These are phyloP conservation scores for Oryzaephilus surinamensis DNA, from an alignment of 1,140 invertebrate species.

Conservation along the genomic window DNA sequence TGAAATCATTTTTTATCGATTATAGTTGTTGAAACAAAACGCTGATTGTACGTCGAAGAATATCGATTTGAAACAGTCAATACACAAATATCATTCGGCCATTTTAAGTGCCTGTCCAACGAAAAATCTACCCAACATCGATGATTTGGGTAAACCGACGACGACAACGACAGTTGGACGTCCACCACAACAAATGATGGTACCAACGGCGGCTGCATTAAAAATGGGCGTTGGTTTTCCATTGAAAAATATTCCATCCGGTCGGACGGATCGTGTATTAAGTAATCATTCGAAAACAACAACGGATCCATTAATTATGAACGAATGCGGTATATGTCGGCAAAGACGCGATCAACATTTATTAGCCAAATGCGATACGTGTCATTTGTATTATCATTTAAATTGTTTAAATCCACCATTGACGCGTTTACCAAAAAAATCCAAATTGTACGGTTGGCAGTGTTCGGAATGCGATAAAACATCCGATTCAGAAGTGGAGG, in stretches of 20 bases:
- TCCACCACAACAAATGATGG: constrained; percentile 45
- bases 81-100: constrained; percentile 48
- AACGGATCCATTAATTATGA: constrained; percentile 33
- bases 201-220: constrained; percentile 65
- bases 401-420: constrained; percentile 87
- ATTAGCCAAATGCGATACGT: constrained; percentile 89
- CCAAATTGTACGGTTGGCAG: constrained; percentile 89
- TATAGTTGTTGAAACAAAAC: constrained; percentile 47
- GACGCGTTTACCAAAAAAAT: constrained; percentile 87
- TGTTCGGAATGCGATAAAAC: constrained; percentile 84
- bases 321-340: constrained; percentile 77
- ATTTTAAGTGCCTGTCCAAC: constrained; percentile 47
- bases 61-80: constrained; percentile 38
- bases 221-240: constrained; percentile 77
- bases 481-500: constrained; percentile 63
- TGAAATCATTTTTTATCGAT: constrained; percentile 25
- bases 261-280: constrained; percentile 42
- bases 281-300: constrained; percentile 46
- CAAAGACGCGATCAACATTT: constrained; percentile 74
- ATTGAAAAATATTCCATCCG: constrained; percentile 50
- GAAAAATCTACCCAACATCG: constrained; percentile 43
- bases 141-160: constrained; percentile 34
- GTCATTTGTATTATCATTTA: constrained; percentile 85
- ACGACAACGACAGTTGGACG: constrained; percentile 13
- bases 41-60: constrained; percentile 36